These are phyloP conservation scores for Eretmochelys imbricata DNA, from an alignment of 2,113 vertebrate genomes.

Conservation along the genomic window DNA sequence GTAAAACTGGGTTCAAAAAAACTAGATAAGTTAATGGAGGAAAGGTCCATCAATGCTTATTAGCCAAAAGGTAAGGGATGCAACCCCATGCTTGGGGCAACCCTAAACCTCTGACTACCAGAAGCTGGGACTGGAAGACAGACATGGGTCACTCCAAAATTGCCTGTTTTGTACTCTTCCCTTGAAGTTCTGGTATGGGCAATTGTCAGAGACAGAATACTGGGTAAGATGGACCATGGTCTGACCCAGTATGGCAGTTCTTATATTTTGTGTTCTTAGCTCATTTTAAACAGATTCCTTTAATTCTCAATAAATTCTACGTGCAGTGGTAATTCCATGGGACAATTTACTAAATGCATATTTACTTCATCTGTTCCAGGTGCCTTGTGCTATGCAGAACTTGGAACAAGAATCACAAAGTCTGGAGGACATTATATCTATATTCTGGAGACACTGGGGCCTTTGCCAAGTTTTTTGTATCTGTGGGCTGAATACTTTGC, in stretches of 20 bases:
- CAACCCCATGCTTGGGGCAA: background rate
- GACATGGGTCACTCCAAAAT: no score
- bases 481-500: constrained; percentile 90
- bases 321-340: background rate
- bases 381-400: constrained; percentile 89
- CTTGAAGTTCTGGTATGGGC: background rate
- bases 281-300: background rate
- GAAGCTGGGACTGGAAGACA: no score
- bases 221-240: background rate
- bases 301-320: background rate
- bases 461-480: constrained; percentile 86
- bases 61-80: background rate
- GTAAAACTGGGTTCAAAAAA: no score
- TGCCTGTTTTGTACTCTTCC: no score
- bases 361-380: constrained; percentile 75
- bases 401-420: constrained; percentile 89
- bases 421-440: constrained; percentile 91
- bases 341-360: background rate
- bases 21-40: background rate
- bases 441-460: constrained; percentile 87
- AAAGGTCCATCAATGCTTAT: background rate
- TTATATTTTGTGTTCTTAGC: background rate
- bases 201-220: background rate
- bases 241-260: background rate
- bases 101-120: background rate